Base-by-base conservation (phyloP, 2,113 vertebrate species). In the Brachyistius frenatus region DNA sequence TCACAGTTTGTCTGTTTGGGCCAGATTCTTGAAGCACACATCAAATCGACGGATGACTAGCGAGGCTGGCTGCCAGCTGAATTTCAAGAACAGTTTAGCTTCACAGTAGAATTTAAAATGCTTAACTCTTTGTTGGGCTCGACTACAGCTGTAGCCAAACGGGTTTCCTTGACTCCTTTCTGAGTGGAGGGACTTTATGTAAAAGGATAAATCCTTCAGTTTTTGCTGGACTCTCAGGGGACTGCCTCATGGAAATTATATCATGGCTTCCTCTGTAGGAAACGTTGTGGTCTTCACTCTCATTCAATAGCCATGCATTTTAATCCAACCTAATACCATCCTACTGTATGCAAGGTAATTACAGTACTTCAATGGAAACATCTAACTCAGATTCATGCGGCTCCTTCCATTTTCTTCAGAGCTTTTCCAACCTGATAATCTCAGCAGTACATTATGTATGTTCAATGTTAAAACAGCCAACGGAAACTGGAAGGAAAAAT, bases 81-180 rank as follows among this genome's bases (percentile, higher is more conserved):
- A 93, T 91, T 92, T 90, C 84, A 93, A 93, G 89, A 92, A 92
- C 89, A 78, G 76, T 88, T 87, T 76, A 73, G 81, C 80, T 86
- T 78, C 73, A 68, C 67, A 65, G 77, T 66, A 70, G 73, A 83
- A 88, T 87, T 87, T 70, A 35, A 86, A 88, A 83, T 72, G 62
- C 78, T 81, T 86, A 76, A 83, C 80, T 89, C 78, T 87, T 89
- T 84, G 80, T 76, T 68, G 67, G 63, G 69, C 75, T 76, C 57
- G 36, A 74, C 56, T 41, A 32, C 66, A 55, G 70, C 46, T 30
- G 16, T 9, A 66, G 78, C 62, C 44, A 68, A 69, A 75, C 1
- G 3, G 44, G 70, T 77, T 56, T 84, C 64, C 44, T 81, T 80
- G 74, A 75, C 68, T 85, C 36, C 16, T 65, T 54, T 84, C 7